Evolutionary conservation across 2,888 invertebrate species (phyloP).

Genomic region (Xestia rhomboidea): DNA sequence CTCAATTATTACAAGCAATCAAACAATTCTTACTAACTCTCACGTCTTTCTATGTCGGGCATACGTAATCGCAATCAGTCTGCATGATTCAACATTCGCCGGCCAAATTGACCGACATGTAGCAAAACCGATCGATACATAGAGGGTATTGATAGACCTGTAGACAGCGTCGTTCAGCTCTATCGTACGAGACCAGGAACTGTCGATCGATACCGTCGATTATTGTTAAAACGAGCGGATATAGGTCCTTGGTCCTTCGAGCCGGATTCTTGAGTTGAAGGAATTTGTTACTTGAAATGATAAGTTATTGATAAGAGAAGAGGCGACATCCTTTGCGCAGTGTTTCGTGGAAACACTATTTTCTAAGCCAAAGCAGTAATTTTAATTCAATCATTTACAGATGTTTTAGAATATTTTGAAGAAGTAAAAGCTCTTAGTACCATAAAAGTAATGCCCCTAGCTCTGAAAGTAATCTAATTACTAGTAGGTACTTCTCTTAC

Average conservation of each 20-base stretch:
- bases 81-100: slow-evolving; percentile 24
- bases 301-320: background rate
- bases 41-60: background rate
- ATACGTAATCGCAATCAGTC: slow-evolving; percentile 38
- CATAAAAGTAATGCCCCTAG: background rate
- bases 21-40: slow-evolving; percentile 5
- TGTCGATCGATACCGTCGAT: slow-evolving; percentile 9
- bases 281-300: slow-evolving; percentile 7
- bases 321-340: background rate
- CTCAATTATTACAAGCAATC: slow-evolving; percentile 3
- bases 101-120: slow-evolving; percentile 6
- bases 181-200: slow-evolving; percentile 28
- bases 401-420: background rate
- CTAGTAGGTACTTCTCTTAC: background rate
- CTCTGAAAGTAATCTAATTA: background rate
- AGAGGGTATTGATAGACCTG: slow-evolving; percentile 23
- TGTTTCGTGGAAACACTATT: background rate
- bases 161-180: slow-evolving; percentile 22
- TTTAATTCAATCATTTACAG: background rate
- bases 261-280: background rate
- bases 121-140: background rate
- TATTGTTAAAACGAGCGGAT: slow-evolving; percentile 15
- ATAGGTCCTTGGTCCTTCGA: slow-evolving; percentile 21
- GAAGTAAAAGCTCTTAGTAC: background rate
- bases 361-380: background rate